Evolutionary conservation across 2,797 vertebrate species (phyloP).

Genomic region (Dendrocincla fuliginosa): DNA sequence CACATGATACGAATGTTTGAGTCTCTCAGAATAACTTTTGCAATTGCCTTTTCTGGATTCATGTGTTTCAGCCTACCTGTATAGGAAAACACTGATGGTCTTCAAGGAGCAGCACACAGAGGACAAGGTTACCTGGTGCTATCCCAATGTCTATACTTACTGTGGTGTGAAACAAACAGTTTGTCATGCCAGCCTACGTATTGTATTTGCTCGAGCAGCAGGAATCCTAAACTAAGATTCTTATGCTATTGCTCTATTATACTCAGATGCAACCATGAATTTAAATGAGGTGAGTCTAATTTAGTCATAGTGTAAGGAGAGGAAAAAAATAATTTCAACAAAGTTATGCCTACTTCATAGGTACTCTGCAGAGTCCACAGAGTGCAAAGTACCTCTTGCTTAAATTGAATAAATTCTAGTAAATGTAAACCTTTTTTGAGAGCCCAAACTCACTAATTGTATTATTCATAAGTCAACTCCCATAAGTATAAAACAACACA

Average conservation of each 20-base stretch:
- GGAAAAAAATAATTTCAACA: neutral
- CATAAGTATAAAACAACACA: neutral
- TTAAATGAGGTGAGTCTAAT: neutral
- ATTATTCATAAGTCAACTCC: slow-evolving; percentile 49
- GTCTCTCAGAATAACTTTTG: neutral
- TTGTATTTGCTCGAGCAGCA: neutral
- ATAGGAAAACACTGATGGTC: neutral
- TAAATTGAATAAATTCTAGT: neutral
- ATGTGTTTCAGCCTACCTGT: neutral
- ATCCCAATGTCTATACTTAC: neutral
- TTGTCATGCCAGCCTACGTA: rapidly evolving
- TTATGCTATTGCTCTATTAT: neutral
- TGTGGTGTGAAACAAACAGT: neutral
- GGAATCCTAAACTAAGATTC: neutral
- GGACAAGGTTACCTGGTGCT: neutral
- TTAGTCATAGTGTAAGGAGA: neutral
- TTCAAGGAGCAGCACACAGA: neutral
- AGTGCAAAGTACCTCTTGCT: neutral
- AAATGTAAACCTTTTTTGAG: neutral
- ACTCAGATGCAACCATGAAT: neutral
- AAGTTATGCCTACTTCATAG: neutral
- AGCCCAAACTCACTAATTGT: neutral
- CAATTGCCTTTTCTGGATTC: neutral
- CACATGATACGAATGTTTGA: neutral
- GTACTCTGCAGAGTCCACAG: neutral